Conservation (phyloP, 1,140 invertebrate species). For the Saccostrea echinata region DNA sequence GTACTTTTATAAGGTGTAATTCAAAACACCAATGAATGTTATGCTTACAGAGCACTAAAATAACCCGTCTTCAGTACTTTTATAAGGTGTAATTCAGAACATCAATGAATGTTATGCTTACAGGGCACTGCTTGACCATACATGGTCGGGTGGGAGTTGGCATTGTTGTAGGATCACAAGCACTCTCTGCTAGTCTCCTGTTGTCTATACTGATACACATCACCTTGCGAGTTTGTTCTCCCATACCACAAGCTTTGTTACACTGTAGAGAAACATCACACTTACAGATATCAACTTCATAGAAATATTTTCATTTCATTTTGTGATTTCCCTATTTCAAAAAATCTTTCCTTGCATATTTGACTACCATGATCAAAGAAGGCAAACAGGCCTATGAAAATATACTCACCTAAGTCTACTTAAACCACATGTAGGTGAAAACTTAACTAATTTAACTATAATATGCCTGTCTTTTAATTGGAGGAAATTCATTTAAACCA, state of each 20-base stretch:
- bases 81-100: not conserved
- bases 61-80: no score
- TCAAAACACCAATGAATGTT: not conserved
- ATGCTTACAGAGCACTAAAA: not conserved
- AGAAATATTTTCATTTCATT: not conserved
- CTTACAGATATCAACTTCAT: not conserved
- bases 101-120: not conserved
- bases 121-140: slow-evolving; percentile 16
- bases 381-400: not conserved
- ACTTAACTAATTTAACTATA: no score
- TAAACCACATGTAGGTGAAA: no score
- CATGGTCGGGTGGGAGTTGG: slow-evolving; percentile 5
- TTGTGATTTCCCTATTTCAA: no score
- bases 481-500: no score
- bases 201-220: slow-evolving; percentile 51
- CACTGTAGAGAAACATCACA: slow-evolving; percentile 55
- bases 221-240: slow-evolving; percentile 57
- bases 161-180: not conserved
- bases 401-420: no score
- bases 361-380: not conserved
- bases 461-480: no score
- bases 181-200: not conserved
- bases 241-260: slow-evolving; percentile 62
- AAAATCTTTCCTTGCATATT: no score
- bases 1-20: no score